Evolutionary conservation across 2,888 invertebrate genomes (phyloP).

Genomic region (Watsonalla cultraria): DNA sequence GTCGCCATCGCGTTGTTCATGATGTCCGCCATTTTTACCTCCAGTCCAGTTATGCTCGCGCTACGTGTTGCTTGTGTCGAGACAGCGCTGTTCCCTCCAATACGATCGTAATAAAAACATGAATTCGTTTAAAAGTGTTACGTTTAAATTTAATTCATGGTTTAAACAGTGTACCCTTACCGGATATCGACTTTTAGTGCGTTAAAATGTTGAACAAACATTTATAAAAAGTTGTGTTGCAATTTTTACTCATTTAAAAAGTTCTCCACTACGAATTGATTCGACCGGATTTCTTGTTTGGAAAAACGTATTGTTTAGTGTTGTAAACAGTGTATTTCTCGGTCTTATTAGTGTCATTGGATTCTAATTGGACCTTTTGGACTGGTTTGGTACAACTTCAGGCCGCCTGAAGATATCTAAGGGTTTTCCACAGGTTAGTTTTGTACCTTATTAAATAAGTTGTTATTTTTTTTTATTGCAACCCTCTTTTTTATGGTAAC

Average conservation of each 20-base stretch:
- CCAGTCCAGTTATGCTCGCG: slow-evolving; percentile 59
- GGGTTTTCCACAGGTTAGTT: neutral
- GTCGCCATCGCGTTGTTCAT: slow-evolving; percentile 12
- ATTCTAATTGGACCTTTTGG: slow-evolving; percentile 41
- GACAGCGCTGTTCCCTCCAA: slow-evolving; percentile 22
- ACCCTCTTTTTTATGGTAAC: too few relatives aligned
- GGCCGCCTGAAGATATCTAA: neutral
- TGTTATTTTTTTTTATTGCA: neutral
- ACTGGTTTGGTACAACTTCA: slow-evolving; percentile 9
- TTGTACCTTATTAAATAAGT: neutral
- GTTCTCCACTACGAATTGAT: slow-evolving; percentile 19
- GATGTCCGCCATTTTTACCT: slow-evolving; percentile 48
- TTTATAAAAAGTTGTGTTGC: slow-evolving; percentile 33
- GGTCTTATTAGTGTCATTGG: slow-evolving; percentile 40
- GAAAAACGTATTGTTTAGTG: slow-evolving; percentile 23
- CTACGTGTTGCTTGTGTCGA: slow-evolving; percentile 31
- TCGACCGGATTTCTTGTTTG: slow-evolving; percentile 17
- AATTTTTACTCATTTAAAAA: slow-evolving; percentile 26
- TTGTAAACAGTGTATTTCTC: slow-evolving; percentile 35
- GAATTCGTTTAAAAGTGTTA: slow-evolving; percentile 32
- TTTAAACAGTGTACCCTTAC: slow-evolving; percentile 21
- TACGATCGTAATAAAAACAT: slow-evolving; percentile 46
- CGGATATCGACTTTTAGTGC: slow-evolving; percentile 11
- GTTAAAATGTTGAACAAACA: slow-evolving; percentile 7
- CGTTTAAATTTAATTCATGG: slow-evolving; percentile 23